Evolutionary conservation across 2,797 vertebrate species (phyloP).

Genomic region (Selene dorsalis): DNA sequence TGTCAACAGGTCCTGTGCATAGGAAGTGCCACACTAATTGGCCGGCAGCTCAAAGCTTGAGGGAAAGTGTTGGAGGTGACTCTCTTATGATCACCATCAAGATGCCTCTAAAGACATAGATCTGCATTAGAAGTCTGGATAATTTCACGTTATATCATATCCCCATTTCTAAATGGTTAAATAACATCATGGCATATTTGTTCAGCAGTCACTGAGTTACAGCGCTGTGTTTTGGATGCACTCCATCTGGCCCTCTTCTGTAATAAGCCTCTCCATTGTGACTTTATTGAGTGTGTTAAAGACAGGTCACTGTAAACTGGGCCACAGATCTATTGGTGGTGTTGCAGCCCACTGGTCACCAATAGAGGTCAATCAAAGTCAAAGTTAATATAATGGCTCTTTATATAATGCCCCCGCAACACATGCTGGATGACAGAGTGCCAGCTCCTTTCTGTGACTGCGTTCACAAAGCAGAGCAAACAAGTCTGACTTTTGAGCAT

Average conservation of each 20-base stretch:
- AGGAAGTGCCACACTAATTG: constrained; percentile 32
- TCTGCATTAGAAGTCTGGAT: not conserved
- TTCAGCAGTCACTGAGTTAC: constrained; percentile 24
- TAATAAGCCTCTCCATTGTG: constrained; percentile 41
- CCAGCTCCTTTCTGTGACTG: not conserved
- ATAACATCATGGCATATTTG: constrained; percentile 43
- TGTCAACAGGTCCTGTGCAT: constrained; percentile 40
- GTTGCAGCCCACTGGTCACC: constrained; percentile 35
- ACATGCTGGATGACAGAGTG: not conserved
- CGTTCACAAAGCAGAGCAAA: not conserved
- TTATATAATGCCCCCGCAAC: constrained; percentile 21
- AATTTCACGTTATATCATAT: not conserved
- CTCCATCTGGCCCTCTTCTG: constrained; percentile 40
- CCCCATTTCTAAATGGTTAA: constrained; percentile 25
- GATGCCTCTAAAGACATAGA: constrained; percentile 1
- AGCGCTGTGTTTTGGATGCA: constrained; percentile 37
- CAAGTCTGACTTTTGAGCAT: not conserved
- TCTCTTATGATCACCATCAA: constrained; percentile 28
- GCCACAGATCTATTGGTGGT: constrained; percentile 32
- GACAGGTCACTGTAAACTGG: constrained; percentile 22
- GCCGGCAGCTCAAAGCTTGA: constrained; percentile 37
- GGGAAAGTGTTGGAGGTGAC: constrained; percentile 31
- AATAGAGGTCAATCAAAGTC: constrained; percentile 46
- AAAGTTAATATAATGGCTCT: constrained; percentile 29
- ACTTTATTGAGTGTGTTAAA: constrained; percentile 52